Evolutionary conservation across 2,113 vertebrate genomes (phyloP).

Genomic region (Mellivora capensis): DNA sequence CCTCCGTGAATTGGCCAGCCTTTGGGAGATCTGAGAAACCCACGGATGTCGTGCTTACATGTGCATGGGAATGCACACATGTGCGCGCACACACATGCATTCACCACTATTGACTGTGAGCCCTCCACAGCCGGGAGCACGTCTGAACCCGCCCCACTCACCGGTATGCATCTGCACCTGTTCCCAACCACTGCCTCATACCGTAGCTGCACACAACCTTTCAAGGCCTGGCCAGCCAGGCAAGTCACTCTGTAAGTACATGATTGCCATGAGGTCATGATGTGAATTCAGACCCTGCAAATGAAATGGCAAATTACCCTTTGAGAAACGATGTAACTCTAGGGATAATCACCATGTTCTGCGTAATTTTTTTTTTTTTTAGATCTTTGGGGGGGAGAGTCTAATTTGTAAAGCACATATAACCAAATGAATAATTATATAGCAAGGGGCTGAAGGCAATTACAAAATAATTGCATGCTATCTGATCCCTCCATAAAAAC

Average conservation of each 20-base stretch:
- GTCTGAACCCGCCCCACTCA: background rate
- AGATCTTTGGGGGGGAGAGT: constrained; percentile 53
- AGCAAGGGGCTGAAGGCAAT: constrained; percentile 54
- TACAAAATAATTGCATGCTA: constrained; percentile 63
- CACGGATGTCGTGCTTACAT: background rate
- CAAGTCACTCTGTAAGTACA: background rate
- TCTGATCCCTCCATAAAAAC: constrained; percentile 51
- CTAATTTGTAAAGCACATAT: constrained; percentile 66
- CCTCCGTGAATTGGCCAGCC: background rate
- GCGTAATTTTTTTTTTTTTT: constrained; percentile 33
- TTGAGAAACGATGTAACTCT: constrained; percentile 56
- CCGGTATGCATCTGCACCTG: background rate
- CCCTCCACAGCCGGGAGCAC: background rate
- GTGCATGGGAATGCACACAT: rapidly evolving
- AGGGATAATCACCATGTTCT: constrained; percentile 60
- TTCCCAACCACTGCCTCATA: background rate
- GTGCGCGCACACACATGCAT: rapidly evolving
- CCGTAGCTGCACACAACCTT: background rate
- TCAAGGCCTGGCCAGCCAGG: background rate
- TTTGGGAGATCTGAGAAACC: background rate
- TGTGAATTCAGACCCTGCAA: constrained; percentile 35
- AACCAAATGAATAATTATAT: constrained; percentile 65
- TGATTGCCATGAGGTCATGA: constrained; percentile 30
- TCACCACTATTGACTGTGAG: background rate
- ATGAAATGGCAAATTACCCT: constrained; percentile 64